These are phyloP conservation scores for Epinephelus fuscoguttatus DNA, from an alignment of 2,113 vertebrate genomes.

Conservation along the genomic window DNA sequence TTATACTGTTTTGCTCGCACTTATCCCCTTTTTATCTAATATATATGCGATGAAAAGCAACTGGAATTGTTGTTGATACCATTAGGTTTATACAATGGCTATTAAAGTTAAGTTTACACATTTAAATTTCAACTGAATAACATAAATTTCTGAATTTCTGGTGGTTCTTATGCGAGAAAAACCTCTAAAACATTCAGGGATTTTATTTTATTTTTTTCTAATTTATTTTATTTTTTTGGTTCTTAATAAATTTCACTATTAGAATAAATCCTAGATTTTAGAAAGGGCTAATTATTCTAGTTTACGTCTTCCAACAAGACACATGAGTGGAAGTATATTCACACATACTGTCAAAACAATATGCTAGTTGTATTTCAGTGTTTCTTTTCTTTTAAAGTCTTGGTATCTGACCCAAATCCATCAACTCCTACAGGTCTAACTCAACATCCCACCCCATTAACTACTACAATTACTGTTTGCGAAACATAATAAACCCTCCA, in stretches of 20 bases:
- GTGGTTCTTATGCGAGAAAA: not conserved
- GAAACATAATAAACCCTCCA: constrained; percentile 30
- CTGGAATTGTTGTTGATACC: not conserved
- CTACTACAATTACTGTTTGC: constrained; percentile 15
- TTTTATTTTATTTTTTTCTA: too few species aligned
- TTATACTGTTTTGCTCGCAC: not conserved
- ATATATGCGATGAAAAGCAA: not conserved
- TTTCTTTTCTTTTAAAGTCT: not conserved
- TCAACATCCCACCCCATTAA: constrained; percentile 9
- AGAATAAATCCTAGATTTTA: not conserved
- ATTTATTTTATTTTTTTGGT: too few species aligned
- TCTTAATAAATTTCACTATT: too few species aligned
- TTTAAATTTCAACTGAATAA: constrained; percentile 9
- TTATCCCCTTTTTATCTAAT: not conserved
- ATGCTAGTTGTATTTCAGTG: constrained; percentile 1
- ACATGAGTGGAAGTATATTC: not conserved
- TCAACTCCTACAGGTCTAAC: constrained; percentile 21
- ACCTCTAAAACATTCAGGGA: not conserved
- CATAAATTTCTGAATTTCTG: not conserved
- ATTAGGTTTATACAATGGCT: not conserved
- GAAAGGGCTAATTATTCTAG: not conserved
- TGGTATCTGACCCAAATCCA: constrained; percentile 1
- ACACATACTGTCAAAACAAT: not conserved
- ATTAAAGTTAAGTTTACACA: not conserved
- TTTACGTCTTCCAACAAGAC: not conserved